Evolutionary conservation across 2,888 invertebrate species (phyloP), one percentile per base, ranked within the genome.

Genomic region (Hyalella azteca): DNA sequence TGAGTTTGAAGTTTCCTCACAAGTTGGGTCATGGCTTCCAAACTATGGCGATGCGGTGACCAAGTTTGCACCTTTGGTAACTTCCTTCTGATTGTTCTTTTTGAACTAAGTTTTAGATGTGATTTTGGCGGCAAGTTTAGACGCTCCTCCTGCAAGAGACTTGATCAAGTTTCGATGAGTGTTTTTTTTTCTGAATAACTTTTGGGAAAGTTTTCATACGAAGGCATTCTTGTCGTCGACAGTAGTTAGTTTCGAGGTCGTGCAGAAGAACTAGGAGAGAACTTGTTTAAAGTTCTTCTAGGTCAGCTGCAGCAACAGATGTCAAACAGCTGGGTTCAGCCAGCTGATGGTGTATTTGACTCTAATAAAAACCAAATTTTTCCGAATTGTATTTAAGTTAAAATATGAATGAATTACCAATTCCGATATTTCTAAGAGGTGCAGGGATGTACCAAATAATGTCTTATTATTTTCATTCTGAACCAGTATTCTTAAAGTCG

Each of bases 121-220:
- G 66, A 66, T 66, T 66, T 66, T 66, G 36, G n/a, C n/a, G n/a
- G 11, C 66, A 66, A 66, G 66, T 66, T 66, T 66, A 66, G 66
- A 66, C 66, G 32, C 36, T 36, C n/a, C 66, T 66, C 39, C 36
- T 36, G 66, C 66, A 66, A 66, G 66, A 36, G 66, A 36, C 66
- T 66, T 66, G 66, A 66, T 66, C 66, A 66, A 66, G 66, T 66
- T 66, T 66, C 66, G 66, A 66, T 66, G 66, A 66, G 66, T 66
- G 66, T 29, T 66, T 36, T 66, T 66, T n/a, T 66, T 66, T 66
- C 36, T 66, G 39, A 66, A 66, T 66, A 66, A 66, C 66, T 66
- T 66, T 66, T n/a, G 29, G 29, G 19, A 36, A 66, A 66, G 66
- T 66, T 66, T 66, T 66, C 66, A 36, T 66, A 66, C 29, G 36